Base-by-base conservation (phyloP, 2,888 invertebrate species). In the Linnaemya vulpina region DNA sequence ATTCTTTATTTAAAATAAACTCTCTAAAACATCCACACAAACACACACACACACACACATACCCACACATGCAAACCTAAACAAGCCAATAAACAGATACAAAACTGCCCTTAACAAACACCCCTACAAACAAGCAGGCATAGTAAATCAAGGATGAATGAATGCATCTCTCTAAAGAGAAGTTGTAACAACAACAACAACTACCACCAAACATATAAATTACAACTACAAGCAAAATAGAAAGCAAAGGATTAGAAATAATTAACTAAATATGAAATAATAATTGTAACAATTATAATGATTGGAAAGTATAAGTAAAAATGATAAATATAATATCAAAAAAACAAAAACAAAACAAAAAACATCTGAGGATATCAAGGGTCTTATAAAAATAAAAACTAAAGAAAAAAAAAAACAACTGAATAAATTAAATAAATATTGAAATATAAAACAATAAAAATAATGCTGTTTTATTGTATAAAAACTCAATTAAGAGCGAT, bases 291-390 rank as follows among this genome's bases (percentile, higher is more conserved):
- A 86, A 53, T 79, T 49, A 83, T 35, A 79, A 73, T 74, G 70
- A 83, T 78, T 74, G 62, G 76, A 73, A 83, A 55, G 25, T 84
- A 68, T 76, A 86, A 80, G 51, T 83, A 65, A 68, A 71, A 75
- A 65, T 62, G 25, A 60, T 73, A 49, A 88, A 87, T 87, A 51
- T 86, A 88, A 88, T 88, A 84, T 77, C 60, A 87, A 87, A 90
- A 88, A 89, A 88, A 40, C 38, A 90, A 85, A 68, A 85, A 68
- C 82, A 3, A 53, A 67, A 49, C 9, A 49, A 83, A 87, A 83
- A 84, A 84, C 86, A 88, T 90, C 92, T 92, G 91, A 92, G 91
- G 91, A 92, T 92, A 92, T 92, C 91, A 92, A 92, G 91, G 91
- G 91, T 92, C 91, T 92, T 91, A 91, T 91, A 90, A 87, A 89